Evolutionary conservation across 2,888 invertebrate species (phyloP).

Genomic region (Zaprionus lineosus): DNA sequence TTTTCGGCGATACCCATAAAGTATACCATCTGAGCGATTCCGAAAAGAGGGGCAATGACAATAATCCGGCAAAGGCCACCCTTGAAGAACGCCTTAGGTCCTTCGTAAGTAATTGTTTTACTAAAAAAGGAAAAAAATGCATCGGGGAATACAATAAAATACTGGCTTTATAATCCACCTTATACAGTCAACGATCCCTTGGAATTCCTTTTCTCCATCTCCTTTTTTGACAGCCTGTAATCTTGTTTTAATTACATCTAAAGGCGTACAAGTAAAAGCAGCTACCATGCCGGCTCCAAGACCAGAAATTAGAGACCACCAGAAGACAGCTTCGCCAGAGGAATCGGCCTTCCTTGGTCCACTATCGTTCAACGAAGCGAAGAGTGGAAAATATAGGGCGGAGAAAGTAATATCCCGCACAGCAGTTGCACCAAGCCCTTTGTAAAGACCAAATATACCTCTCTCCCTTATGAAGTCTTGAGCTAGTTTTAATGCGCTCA

Average conservation of each 20-base stretch:
- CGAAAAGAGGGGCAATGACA: constrained; percentile 98
- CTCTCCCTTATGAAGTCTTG: constrained; percentile 90
- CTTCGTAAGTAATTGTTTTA: constrained; percentile 92
- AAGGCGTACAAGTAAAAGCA: constrained; percentile 94
- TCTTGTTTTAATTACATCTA: constrained; percentile 98
- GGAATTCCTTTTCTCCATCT: constrained; percentile 91
- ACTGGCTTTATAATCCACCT: too few relatives aligned
- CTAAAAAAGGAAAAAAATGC: too few relatives aligned
- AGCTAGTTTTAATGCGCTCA: constrained; percentile 91
- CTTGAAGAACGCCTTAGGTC: constrained; percentile 96
- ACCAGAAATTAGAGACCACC: constrained; percentile 97
- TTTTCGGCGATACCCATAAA: constrained; percentile 96
- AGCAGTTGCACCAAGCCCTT: constrained; percentile 95
- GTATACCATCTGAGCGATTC: constrained; percentile 98
- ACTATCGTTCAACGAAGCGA: constrained; percentile 93
- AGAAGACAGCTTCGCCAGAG: constrained; percentile 89
- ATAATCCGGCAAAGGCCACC: constrained; percentile 98
- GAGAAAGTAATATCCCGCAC: constrained; percentile 96
- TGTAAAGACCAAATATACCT: constrained; percentile 95
- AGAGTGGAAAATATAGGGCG: constrained; percentile 97
- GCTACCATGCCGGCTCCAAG: constrained; percentile 92
- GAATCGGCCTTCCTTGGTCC: constrained; percentile 88
- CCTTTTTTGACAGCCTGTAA: constrained; percentile 95
- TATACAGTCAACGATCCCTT: constrained; percentile 93
- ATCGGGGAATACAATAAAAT: too few relatives aligned